A percentile compares a stretch with the other conserved stretches of the same genome.
These are phyloP conservation scores for Sphaerolaimus hirsutus DNA, from an alignment of 2,888 invertebrate genomes.

Conservation along the genomic window DNA sequence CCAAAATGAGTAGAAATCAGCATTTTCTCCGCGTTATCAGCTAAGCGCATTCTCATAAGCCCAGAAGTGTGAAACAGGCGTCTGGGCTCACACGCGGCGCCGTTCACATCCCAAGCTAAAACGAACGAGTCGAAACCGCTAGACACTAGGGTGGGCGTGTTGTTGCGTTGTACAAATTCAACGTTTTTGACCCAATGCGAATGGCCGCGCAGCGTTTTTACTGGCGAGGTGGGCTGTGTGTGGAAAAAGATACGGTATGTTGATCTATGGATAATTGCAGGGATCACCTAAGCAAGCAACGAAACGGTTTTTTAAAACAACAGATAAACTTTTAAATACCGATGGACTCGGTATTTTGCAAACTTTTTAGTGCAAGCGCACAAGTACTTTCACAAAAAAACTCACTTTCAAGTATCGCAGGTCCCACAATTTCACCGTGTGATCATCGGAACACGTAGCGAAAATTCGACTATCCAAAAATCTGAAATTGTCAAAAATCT, in stretches of 20 bases:
- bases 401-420: constrained; percentile 47
- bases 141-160: constrained; percentile 43
- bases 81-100: constrained; percentile 36
- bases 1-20: constrained; percentile 71
- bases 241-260: too few relatives aligned
- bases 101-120: constrained; percentile 77
- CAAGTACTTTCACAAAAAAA: neutral
- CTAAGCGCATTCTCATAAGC: constrained; percentile 60
- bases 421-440: constrained; percentile 75
- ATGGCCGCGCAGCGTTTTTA: constrained; percentile 56
- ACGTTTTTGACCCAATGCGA: constrained; percentile 89
- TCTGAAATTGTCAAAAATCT: too few relatives aligned
- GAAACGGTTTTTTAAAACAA: too few relatives aligned
- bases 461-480: constrained; percentile 63
- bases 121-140: constrained; percentile 79
- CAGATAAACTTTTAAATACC: too few relatives aligned
- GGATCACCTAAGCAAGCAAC: too few relatives aligned
- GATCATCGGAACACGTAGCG: constrained; percentile 79
- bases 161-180: constrained; percentile 57
- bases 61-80: constrained; percentile 62
- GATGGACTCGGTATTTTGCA: too few relatives aligned
- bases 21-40: constrained; percentile 61
- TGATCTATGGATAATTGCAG: too few relatives aligned
- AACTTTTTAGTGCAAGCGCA: too few relatives aligned
- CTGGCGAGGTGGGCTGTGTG: too few relatives aligned